A percentile compares a stretch with the other conserved stretches of the same genome.
phyloP scores from a whole-genome alignment of 2,113 vertebrate genomes.

The Meleagris gallopavo region DNA sequence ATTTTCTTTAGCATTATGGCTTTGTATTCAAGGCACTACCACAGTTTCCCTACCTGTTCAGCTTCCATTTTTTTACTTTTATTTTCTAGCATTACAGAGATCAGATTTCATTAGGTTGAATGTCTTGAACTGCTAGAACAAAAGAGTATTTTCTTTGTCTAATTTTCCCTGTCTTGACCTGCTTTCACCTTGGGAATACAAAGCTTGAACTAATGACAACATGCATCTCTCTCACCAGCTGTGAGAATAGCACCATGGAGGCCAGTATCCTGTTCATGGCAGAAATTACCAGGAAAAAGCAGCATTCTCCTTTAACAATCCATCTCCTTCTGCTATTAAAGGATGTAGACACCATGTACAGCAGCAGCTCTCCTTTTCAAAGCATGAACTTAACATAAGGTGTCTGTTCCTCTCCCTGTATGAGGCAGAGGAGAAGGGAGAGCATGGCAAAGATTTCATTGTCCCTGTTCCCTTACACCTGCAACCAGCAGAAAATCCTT shows the following conservation, averaged over 20 bases:
- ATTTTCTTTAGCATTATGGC: neutral
- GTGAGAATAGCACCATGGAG: neutral
- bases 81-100: neutral
- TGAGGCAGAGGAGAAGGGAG: fast-evolving
- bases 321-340: neutral
- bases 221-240: neutral
- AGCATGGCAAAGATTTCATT: neutral
- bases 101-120: neutral
- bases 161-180: neutral
- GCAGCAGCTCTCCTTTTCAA: neutral
- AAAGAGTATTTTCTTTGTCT: neutral
- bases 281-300: neutral
- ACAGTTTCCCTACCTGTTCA: neutral
- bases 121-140: neutral
- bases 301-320: neutral
- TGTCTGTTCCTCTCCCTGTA: neutral
- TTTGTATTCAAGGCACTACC: neutral
- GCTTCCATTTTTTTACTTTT: neutral
- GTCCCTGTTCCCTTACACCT: neutral
- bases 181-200: neutral
- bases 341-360: neutral
- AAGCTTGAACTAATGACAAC: neutral
- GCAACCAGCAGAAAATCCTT: neutral
- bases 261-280: neutral
- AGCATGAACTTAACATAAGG: neutral